Evolutionary conservation across 1,140 invertebrate species (phyloP), one percentile per base, ranked within the genome.

Genomic region (Vollenhovia emeryi): DNA sequence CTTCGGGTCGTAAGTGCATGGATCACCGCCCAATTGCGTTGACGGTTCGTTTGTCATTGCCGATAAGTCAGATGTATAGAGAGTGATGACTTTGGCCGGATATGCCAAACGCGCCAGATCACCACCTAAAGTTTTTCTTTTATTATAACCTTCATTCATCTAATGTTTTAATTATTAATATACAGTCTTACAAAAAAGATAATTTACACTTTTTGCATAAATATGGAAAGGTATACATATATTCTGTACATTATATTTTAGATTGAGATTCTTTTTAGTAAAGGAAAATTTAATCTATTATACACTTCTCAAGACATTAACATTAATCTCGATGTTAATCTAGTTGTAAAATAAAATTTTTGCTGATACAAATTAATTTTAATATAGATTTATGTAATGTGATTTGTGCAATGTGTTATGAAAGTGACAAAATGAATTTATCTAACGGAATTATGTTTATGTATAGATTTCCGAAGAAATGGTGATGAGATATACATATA

Each of bases 21-120:
- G 96, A 9, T 96, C 97, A 94, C 96, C 97, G 3, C 96, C 96
- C 85, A 97, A 55, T 27, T 74, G 33, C 60, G 96, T 94, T 60
- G 97, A 84, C 27, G 95, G 94, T 88, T 96, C 95, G n/a, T n/a
- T n/a, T n/a, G n/a, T n/a, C n/a, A n/a, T n/a, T n/a, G n/a, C n/a
- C 62, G 97, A 95, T n/a, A 97, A 95, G 93, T 97, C 96, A 11
- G 97, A 97, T 27, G 97, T 94, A 73, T 97, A 96, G 7, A 97
- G 86, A 2, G 95, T 95, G 30, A 97, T 93, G 43, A 96, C 93
- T 92, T 94, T 93, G 5, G 95, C 95, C 8, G 96, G 95, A 86
- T 94, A 93, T 30, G 96, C 95, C 24, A 94, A 52, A 83, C 91
- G 88, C n/a, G 95, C 95, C 30, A 97, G 89, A 50, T 96, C 95